Conservation (phyloP, 1,140 invertebrate genomes). For the Nephotettix cincticeps region DNA sequence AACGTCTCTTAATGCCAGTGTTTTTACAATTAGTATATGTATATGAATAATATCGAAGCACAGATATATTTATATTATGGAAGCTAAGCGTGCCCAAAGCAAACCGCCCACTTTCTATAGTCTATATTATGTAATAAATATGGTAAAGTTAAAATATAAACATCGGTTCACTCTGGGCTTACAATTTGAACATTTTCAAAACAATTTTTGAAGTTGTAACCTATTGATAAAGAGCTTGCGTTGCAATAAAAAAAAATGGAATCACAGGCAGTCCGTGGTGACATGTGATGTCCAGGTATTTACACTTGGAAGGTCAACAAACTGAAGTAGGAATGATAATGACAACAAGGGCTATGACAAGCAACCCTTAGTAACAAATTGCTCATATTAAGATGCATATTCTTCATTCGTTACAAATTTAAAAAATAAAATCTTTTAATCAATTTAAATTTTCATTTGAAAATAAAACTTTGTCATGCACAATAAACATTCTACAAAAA, state of each 20-base stretch:
- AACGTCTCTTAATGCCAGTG: neutral
- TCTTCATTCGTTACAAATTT: too few relatives aligned
- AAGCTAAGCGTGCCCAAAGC: neutral
- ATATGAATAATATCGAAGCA: slow-evolving; percentile 21
- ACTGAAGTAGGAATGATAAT: too few relatives aligned
- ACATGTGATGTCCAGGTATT: too few relatives aligned
- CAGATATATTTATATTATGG: slow-evolving; percentile 19
- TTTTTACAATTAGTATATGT: slow-evolving; percentile 19
- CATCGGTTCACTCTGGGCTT: slow-evolving; percentile 1
- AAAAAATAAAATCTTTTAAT: too few relatives aligned
- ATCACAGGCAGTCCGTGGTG: too few relatives aligned
- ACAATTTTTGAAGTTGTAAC: slow-evolving; percentile 14
- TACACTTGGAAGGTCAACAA: too few relatives aligned
- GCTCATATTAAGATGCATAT: too few relatives aligned
- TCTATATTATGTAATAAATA: slow-evolving; percentile 18
- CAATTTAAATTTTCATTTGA: too few relatives aligned
- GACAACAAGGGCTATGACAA: too few relatives aligned
- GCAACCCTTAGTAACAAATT: too few relatives aligned
- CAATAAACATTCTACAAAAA: too few relatives aligned
- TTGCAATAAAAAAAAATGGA: neutral
- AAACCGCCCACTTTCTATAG: neutral
- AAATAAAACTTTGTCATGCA: too few relatives aligned
- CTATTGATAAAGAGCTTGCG: neutral
- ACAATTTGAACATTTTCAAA: neutral
- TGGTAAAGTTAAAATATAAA: slow-evolving; percentile 21